These are phyloP conservation scores for Harpagoxenus sublaevis DNA, from an alignment of 2,888 invertebrate species.

Conservation along the genomic window DNA sequence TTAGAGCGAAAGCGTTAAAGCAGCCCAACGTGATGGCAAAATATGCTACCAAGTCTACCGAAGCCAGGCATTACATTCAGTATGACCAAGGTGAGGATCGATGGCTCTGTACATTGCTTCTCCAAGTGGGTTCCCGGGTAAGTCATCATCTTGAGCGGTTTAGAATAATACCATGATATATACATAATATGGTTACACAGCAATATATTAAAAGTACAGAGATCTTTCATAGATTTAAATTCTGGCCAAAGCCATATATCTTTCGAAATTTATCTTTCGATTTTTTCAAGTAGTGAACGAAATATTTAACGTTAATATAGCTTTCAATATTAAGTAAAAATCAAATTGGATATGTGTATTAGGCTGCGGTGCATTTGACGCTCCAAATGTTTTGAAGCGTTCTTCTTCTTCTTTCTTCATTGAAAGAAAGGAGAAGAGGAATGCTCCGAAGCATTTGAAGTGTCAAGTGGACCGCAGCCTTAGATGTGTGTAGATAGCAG, in stretches of 20 bases:
- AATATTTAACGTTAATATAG: background rate
- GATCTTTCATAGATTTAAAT: background rate
- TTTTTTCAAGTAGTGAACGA: background rate
- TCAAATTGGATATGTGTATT: background rate
- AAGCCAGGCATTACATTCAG: conserved; percentile 95
- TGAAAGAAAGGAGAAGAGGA: too few species aligned
- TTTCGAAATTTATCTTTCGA: background rate
- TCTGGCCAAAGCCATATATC: background rate
- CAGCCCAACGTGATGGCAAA: conserved; percentile 96
- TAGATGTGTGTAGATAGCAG: background rate
- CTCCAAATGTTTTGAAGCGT: too few species aligned
- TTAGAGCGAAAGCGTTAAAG: conserved; percentile 95
- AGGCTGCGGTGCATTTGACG: too few species aligned
- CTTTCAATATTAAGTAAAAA: background rate
- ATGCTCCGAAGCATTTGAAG: too few species aligned
- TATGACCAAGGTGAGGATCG: conserved; percentile 99
- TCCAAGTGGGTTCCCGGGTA: conserved; percentile 95
- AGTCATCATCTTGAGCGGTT: conserved; percentile 26
- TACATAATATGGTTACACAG: too few species aligned
- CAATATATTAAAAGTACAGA: background rate
- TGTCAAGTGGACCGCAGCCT: too few species aligned
- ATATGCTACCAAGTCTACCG: conserved; percentile 93
- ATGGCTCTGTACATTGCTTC: conserved; percentile 96
- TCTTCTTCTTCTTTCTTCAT: too few species aligned
- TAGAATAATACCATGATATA: too few species aligned